These are phyloP conservation scores for Parasteatoda lunata DNA, from an alignment of 2,888 invertebrate genomes.

Conservation along the genomic window DNA sequence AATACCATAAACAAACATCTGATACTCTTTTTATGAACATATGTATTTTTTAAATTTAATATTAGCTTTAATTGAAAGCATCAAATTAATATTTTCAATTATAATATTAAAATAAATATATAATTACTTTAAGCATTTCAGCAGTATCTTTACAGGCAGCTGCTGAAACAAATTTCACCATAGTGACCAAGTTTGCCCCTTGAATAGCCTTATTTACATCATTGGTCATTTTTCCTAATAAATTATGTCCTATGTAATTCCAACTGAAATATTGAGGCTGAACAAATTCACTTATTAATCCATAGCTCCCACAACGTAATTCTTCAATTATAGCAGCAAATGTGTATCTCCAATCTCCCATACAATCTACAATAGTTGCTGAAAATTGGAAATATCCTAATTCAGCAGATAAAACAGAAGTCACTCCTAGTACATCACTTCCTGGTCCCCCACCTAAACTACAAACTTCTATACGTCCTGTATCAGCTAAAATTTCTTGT, in stretches of 20 bases:
- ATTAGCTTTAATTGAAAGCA: too few species aligned
- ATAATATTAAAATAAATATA: too few species aligned
- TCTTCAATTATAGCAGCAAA: constrained; percentile 25
- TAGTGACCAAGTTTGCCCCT: constrained; percentile 18
- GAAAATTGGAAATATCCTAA: constrained; percentile 29
- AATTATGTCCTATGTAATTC: constrained; percentile 29
- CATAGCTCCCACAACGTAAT: constrained; percentile 24
- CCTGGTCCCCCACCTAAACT: constrained; percentile 58
- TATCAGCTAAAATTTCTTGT: background rate
- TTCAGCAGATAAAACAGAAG: background rate
- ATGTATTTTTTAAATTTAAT: too few species aligned
- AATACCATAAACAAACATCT: too few species aligned
- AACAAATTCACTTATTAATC: constrained; percentile 11
- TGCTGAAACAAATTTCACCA: constrained; percentile 41
- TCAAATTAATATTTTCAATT: too few species aligned
- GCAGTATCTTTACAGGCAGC: constrained; percentile 14
- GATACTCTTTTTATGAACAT: too few species aligned
- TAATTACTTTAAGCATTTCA: constrained; percentile 30
- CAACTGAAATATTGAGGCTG: constrained; percentile 18
- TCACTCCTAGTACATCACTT: constrained; percentile 25
- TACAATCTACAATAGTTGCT: constrained; percentile 30
- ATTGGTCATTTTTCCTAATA: constrained; percentile 24
- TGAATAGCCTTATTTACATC: constrained; percentile 14
- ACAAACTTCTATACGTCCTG: constrained; percentile 9
- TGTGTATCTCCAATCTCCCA: constrained; percentile 27